Conservation (phyloP, 2,888 invertebrate species). For the Sycophila texana region DNA sequence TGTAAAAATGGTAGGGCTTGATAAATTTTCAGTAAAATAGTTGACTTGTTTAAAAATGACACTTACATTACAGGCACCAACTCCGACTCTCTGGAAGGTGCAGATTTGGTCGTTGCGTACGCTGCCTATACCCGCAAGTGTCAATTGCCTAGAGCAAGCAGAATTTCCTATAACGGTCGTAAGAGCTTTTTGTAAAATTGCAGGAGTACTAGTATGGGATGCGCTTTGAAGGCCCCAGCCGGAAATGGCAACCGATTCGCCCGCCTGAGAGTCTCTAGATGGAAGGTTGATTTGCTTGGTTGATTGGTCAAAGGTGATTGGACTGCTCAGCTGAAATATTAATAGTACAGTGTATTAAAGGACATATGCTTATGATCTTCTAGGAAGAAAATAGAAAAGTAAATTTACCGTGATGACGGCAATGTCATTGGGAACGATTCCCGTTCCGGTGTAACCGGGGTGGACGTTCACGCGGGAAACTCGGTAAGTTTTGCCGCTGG, state of each 20-base stretch:
- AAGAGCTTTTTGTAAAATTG: not conserved
- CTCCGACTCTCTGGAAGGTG: conserved; percentile 19
- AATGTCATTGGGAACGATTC: conserved; percentile 41
- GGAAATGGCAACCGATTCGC: conserved; percentile 1
- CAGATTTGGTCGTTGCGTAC: conserved; percentile 31
- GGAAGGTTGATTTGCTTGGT: conserved; percentile 2
- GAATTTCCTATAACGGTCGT: conserved; percentile 2
- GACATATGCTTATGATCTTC: no score
- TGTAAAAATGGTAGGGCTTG: not conserved
- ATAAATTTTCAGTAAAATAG: no score
- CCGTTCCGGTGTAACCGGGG: conserved; percentile 9
- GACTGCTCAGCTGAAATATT: no score
- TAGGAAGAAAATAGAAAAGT: not conserved
- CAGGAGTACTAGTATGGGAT: not conserved
- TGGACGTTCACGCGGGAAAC: conserved; percentile 22
- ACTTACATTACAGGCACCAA: conserved; percentile 37
- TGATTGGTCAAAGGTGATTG: no score
- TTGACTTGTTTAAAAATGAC: no score
- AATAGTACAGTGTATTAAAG: no score
- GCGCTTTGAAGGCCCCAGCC: conserved; percentile 42
- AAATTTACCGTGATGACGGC: conserved; percentile 51
- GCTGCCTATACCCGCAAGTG: not conserved
- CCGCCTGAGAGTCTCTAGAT: not conserved
- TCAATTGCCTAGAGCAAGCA: not conserved
- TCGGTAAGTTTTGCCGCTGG: conserved; percentile 28